Conservation (phyloP, 2,888 invertebrate species). For the Cremastinae sp. region DNA sequence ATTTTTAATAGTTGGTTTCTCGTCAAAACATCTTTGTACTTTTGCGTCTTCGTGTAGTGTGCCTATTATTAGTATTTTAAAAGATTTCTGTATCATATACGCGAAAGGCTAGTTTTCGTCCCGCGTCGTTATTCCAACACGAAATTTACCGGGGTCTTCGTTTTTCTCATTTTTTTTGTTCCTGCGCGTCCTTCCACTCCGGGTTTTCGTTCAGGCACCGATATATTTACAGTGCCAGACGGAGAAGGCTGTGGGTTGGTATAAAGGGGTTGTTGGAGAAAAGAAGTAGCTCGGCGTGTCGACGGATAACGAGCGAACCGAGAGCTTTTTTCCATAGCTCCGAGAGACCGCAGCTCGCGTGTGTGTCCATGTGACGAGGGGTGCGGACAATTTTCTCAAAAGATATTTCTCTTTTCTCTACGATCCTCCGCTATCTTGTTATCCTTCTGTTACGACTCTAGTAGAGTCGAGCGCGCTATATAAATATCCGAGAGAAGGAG, state of each 20-base stretch:
- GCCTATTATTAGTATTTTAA: too few species aligned
- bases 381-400: conserved; percentile 73
- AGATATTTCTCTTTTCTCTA: conserved; percentile 71
- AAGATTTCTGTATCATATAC: too few species aligned
- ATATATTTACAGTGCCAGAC: conserved; percentile 38
- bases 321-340: conserved; percentile 55
- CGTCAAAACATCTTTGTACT: too few species aligned
- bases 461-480: conserved; percentile 31
- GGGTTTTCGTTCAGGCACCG: conserved; percentile 56
- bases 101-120: not conserved
- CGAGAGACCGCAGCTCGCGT: not conserved
- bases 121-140: conserved; percentile 3
- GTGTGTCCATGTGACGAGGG: conserved; percentile 68
- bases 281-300: conserved; percentile 49
- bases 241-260: not conserved
- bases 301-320: conserved; percentile 71
- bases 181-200: conserved; percentile 47
- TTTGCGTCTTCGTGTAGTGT: too few species aligned
- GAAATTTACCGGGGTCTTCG: conserved; percentile 51
- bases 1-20: too few species aligned
- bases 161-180: conserved; percentile 54
- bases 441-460: conserved; percentile 63
- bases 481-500: conserved; percentile 19
- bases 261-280: conserved; percentile 12
- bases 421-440: conserved; percentile 76